Conservation (phyloP, 2,888 invertebrate genomes). For the Cantharis rufa region DNA sequence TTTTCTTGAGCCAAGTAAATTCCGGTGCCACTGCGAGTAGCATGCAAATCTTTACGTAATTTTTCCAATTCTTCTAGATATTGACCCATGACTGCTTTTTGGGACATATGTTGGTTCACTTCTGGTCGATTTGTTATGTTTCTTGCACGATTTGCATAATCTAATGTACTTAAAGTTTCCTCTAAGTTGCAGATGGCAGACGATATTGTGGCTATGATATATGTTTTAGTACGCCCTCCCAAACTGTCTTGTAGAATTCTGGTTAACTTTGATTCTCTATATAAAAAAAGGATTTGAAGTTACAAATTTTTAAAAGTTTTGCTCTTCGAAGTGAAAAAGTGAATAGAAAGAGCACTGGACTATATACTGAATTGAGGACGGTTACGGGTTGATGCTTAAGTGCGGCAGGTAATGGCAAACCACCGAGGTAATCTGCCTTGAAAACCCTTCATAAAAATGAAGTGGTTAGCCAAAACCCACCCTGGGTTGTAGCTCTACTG, state of each 20-base stretch:
- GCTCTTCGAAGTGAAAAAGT: too few relatives aligned
- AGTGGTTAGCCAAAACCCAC: too few relatives aligned
- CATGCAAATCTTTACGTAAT: conserved; percentile 81
- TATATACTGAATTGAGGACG: too few relatives aligned
- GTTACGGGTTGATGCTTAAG: too few relatives aligned
- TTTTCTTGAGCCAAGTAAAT: conserved; percentile 86
- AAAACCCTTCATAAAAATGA: too few relatives aligned
- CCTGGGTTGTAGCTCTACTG: too few relatives aligned
- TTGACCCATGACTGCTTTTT: conserved; percentile 78
- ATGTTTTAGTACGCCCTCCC: conserved; percentile 95
- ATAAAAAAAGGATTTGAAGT: background rate
- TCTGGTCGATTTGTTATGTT: conserved; percentile 93
- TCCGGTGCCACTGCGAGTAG: conserved; percentile 86
- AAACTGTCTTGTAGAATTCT: conserved; percentile 93
- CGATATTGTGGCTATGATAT: conserved; percentile 95
- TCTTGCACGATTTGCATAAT: conserved; percentile 93
- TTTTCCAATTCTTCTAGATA: conserved; percentile 91
- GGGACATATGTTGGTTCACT: conserved; percentile 87
- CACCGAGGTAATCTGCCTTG: too few relatives aligned
- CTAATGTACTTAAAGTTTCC: conserved; percentile 92
- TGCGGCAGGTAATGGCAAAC: too few relatives aligned
- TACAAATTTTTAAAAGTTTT: too few relatives aligned
- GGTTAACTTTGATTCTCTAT: conserved; percentile 93
- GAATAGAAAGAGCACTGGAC: too few relatives aligned
- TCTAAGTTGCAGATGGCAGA: conserved; percentile 87